These are phyloP conservation scores for Hypomecis punctinalis DNA, from an alignment of 2,888 invertebrate genomes.

Conservation along the genomic window DNA sequence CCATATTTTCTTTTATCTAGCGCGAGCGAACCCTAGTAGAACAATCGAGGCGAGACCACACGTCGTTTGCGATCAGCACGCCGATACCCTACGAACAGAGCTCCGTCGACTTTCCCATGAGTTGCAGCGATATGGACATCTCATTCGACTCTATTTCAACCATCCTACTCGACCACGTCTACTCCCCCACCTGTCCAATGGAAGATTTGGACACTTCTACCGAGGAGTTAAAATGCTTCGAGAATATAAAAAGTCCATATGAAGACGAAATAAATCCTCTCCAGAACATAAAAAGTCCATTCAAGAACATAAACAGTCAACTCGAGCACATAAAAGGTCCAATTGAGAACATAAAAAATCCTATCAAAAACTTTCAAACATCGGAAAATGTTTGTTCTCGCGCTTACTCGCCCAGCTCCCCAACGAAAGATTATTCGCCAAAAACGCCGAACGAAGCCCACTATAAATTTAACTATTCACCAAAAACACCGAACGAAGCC, in stretches of 20 bases:
- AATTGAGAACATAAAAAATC: neutral
- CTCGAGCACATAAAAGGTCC: neutral
- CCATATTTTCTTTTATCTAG: conserved; percentile 36
- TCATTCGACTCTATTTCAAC: conserved; percentile 35
- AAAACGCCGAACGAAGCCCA: neutral
- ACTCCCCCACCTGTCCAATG: conserved; percentile 15
- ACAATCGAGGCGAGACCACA: conserved; percentile 18
- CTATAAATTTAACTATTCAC: neutral
- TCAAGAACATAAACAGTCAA: neutral
- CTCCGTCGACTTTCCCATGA: conserved; percentile 23
- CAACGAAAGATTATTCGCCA: neutral
- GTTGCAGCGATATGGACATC: conserved; percentile 24
- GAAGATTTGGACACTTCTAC: conserved; percentile 9
- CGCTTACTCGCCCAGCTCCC: conserved; percentile 20
- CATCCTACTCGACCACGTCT: conserved; percentile 23
- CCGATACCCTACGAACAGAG: conserved; percentile 26
- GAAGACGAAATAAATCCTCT: too few relatives aligned
- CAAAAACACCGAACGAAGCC: too few relatives aligned
- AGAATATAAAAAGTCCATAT: neutral
- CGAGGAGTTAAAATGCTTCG: too few relatives aligned
- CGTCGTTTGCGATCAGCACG: conserved; percentile 15
- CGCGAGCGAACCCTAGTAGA: conserved; percentile 42
- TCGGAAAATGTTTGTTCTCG: neutral
- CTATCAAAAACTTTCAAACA: neutral
- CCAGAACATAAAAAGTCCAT: neutral